A percentile compares a stretch with the other conserved stretches of the same genome.
Evolutionary conservation across 2,113 vertebrate genomes (phyloP).

Genomic region (Ptychochromis oligacanthus): DNA sequence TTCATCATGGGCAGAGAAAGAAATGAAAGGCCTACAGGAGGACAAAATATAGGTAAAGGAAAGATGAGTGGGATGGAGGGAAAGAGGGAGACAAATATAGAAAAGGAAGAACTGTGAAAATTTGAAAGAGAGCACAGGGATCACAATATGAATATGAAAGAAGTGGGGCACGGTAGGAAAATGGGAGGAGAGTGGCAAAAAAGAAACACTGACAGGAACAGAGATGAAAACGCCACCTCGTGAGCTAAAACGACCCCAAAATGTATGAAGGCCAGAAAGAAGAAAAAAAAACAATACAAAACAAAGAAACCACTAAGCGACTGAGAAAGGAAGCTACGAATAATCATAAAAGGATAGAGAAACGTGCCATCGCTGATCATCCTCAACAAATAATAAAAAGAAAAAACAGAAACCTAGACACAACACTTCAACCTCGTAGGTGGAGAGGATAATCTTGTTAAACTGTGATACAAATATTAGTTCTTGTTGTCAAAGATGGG

Average conservation of each 20-base stretch:
- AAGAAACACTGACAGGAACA: background rate
- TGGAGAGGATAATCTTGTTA: background rate
- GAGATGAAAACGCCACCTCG: background rate
- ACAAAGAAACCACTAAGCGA: background rate
- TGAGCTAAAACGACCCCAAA: background rate
- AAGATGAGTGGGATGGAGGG: conserved; percentile 18
- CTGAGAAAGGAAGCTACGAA: background rate
- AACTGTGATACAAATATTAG: background rate
- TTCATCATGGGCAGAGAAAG: conserved; percentile 57
- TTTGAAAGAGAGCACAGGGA: conserved; percentile 27
- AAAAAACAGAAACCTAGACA: background rate
- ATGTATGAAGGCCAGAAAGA: background rate
- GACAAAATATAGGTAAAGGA: conserved; percentile 50
- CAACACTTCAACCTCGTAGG: background rate
- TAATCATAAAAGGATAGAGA: background rate
- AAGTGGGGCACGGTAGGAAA: conserved; percentile 29
- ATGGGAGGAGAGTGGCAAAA: conserved; percentile 58
- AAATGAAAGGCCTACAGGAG: conserved; percentile 61
- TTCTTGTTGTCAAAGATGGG: background rate
- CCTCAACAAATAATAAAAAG: background rate
- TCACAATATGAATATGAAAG: conserved; percentile 25
- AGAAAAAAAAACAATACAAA: fast-evolving
- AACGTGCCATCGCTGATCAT: background rate
- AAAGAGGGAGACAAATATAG: conserved; percentile 9
- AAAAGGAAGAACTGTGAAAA: conserved; percentile 19